These are phyloP conservation scores for Calyptommatus sinebrachiatus DNA, from an alignment of 2,113 vertebrate species.

Conservation along the genomic window DNA sequence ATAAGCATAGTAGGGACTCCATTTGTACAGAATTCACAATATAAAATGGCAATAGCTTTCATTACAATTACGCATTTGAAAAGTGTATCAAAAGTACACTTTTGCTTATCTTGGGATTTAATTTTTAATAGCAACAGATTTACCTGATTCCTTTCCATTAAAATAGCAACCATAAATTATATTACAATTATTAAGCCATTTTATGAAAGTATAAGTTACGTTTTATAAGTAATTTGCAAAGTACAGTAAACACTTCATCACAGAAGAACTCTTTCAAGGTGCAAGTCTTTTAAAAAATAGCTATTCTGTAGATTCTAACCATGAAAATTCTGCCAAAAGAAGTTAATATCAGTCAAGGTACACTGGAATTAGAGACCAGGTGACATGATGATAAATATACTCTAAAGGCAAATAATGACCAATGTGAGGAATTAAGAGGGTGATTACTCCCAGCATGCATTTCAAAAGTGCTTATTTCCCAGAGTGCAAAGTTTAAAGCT, in stretches of 20 bases:
- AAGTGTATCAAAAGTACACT: neutral
- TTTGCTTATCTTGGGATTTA: neutral
- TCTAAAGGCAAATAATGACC: neutral
- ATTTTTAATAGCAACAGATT: neutral
- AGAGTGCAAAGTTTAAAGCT: neutral
- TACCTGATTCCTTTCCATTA: slow-evolving; percentile 6
- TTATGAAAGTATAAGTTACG: neutral
- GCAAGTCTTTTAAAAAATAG: neutral
- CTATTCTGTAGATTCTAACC: neutral
- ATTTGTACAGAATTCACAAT: too few relatives aligned
- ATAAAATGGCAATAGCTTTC: too few relatives aligned
- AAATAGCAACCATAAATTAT: neutral
- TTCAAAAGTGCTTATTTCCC: neutral
- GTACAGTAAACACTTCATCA: neutral
- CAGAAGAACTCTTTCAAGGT: neutral
- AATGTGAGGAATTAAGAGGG: neutral
- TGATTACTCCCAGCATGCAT: neutral
- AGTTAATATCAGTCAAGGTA: neutral
- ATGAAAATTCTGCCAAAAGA: neutral
- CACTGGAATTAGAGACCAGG: neutral
- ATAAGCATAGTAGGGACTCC: too few relatives aligned
- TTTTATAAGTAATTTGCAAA: neutral
- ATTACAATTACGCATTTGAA: too few relatives aligned
- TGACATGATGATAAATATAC: neutral
- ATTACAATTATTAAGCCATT: neutral